Percentiles rank a stretch among this genome's conserved stretches.
Conservation (phyloP, 2,797 vertebrate species). For the Gambelia wislizenii region DNA sequence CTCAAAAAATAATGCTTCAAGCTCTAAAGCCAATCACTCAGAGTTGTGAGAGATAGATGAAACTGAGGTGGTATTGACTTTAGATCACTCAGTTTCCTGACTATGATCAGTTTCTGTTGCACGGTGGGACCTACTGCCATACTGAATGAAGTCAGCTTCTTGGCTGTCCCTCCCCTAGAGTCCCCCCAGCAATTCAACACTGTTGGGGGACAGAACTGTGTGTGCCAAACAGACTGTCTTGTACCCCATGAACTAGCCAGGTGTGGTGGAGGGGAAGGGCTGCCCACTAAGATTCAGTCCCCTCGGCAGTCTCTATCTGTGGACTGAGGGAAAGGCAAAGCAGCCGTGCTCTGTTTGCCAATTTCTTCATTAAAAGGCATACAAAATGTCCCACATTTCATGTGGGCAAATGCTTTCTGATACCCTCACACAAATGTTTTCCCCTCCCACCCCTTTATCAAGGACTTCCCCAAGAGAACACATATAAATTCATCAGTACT, state of each 20-base stretch:
- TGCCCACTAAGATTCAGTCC: background rate
- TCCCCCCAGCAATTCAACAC: no score
- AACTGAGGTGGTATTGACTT: background rate
- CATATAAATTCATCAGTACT: background rate
- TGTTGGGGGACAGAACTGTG: no score
- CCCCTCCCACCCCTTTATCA: background rate
- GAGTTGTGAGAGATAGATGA: background rate
- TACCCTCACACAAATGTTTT: background rate
- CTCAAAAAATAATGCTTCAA: background rate
- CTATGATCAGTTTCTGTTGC: no score
- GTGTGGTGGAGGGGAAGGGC: background rate
- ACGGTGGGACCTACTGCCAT: no score
- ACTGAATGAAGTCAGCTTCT: no score
- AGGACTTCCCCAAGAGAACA: background rate
- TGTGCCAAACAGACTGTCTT: no score
- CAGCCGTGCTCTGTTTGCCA: background rate
- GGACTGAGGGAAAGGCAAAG: background rate
- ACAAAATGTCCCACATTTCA: background rate
- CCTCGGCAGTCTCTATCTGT: background rate
- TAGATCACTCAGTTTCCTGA: background rate
- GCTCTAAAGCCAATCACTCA: background rate
- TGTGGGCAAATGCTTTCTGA: background rate
- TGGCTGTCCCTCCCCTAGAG: no score
- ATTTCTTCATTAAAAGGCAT: background rate
- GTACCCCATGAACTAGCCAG: background rate